A percentile compares a stretch with the other conserved stretches of the same genome.
Evolutionary conservation across 2,797 vertebrate genomes (phyloP).

Genomic region (Gallinago solitaria): DNA sequence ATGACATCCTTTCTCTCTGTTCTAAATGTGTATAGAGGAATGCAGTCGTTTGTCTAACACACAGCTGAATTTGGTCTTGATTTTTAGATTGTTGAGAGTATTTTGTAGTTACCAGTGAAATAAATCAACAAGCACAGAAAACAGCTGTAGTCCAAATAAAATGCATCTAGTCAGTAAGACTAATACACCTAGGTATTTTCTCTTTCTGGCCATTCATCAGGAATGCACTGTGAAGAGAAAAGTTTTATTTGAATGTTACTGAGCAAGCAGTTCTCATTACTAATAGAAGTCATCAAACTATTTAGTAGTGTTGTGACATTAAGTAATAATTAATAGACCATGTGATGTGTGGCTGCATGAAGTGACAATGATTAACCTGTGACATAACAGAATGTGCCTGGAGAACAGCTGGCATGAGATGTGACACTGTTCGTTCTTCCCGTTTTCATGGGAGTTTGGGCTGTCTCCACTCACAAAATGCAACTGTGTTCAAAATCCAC

Average conservation of each 20-base stretch:
- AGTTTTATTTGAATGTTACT: constrained; percentile 4
- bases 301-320: constrained; percentile 36
- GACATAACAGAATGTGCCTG: neutral
- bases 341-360: neutral
- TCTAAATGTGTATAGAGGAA: neutral
- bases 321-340: constrained; percentile 46
- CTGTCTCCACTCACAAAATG: neutral
- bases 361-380: constrained; percentile 31
- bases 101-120: constrained; percentile 19
- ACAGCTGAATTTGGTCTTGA: neutral
- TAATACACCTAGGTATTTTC: neutral
- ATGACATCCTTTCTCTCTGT: neutral
- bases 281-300: constrained; percentile 34
- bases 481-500: neutral
- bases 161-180: neutral
- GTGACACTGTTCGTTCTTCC: neutral
- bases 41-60: neutral
- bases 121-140: neutral
- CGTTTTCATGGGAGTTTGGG: neutral
- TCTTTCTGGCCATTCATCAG: neutral
- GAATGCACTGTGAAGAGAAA: neutral
- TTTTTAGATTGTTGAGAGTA: neutral
- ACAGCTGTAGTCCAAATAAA: neutral
- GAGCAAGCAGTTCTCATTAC: constrained; percentile 1
- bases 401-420: neutral